Evolutionary conservation across 2,888 invertebrate genomes (phyloP).

Genomic region (Chironomus tentans): DNA sequence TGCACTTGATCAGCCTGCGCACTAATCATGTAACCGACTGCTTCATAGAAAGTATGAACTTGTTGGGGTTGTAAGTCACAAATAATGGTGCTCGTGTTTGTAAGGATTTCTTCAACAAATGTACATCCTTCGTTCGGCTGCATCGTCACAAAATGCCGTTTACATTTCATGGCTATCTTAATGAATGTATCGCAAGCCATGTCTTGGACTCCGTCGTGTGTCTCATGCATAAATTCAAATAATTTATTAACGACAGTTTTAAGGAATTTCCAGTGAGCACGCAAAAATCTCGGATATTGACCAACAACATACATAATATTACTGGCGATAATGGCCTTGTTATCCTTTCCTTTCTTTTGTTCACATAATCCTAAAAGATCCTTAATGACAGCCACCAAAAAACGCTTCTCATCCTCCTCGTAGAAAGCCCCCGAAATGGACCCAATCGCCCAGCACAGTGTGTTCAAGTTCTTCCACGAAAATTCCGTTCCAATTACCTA

Average conservation of each 20-base stretch:
- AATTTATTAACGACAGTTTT: constrained; percentile 99
- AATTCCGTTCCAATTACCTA: constrained; percentile 91
- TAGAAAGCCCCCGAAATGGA: constrained; percentile 98
- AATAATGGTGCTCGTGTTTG: constrained; percentile 92
- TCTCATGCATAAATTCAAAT: constrained; percentile 99
- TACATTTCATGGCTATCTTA: constrained; percentile 97
- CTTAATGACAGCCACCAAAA: constrained; percentile 97
- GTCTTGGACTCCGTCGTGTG: constrained; percentile 99
- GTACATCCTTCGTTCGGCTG: constrained; percentile 95
- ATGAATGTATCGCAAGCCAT: constrained; percentile 99
- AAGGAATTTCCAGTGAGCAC: constrained; percentile 99
- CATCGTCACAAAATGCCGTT: constrained; percentile 92
- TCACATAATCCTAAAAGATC: constrained; percentile 95
- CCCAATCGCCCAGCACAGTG: constrained; percentile 99
- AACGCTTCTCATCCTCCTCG: constrained; percentile 98
- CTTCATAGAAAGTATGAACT: constrained; percentile 96
- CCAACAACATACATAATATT: constrained; percentile 99
- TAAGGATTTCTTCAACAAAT: constrained; percentile 97
- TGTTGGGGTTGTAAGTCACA: constrained; percentile 98
- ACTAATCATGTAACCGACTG: constrained; percentile 98
- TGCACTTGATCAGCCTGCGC: constrained; percentile 85
- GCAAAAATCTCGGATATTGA: constrained; percentile 94
- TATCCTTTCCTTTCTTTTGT: constrained; percentile 97
- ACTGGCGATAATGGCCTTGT: constrained; percentile 98
- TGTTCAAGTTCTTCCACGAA: constrained; percentile 99